These are phyloP conservation scores for Stigmatopora argus DNA, from an alignment of 2,113 vertebrate genomes.

Conservation along the genomic window DNA sequence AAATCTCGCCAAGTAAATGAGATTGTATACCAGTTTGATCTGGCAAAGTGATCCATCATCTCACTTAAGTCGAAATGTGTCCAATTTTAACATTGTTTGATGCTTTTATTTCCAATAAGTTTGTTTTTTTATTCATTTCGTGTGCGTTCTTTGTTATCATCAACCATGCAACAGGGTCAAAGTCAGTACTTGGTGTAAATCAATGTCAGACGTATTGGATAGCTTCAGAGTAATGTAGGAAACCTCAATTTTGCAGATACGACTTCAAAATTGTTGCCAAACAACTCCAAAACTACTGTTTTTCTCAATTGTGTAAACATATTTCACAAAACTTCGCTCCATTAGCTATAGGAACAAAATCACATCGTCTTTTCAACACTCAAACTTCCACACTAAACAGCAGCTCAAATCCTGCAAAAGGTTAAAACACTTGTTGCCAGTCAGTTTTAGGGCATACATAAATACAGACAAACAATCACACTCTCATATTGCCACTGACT, in stretches of 20 bases:
- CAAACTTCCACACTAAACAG: too few species aligned
- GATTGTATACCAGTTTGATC: conserved; percentile 9
- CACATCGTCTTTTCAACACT: too few species aligned
- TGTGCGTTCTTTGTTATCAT: conserved; percentile 2
- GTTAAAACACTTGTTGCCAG: too few species aligned
- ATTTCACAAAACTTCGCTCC: too few species aligned
- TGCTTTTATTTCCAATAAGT: conserved; percentile 1
- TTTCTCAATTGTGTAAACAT: too few species aligned
- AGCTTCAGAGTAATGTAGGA: not conserved
- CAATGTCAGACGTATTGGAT: not conserved
- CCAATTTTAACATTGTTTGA: not conserved
- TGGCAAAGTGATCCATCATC: conserved; percentile 2
- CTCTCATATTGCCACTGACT: too few species aligned
- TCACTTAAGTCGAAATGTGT: not conserved
- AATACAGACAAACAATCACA: too few species aligned
- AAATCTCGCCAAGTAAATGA: not conserved
- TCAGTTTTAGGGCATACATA: too few species aligned
- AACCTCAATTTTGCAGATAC: not conserved
- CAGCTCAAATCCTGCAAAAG: too few species aligned
- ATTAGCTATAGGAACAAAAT: too few species aligned
- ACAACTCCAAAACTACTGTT: not conserved
- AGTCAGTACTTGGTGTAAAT: not conserved
- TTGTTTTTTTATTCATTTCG: conserved; percentile 8
- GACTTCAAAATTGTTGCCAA: not conserved
- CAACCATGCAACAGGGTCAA: conserved; percentile 13